Base-by-base conservation (phyloP, 2,797 vertebrate species). In the Neostethus bicornis region DNA sequence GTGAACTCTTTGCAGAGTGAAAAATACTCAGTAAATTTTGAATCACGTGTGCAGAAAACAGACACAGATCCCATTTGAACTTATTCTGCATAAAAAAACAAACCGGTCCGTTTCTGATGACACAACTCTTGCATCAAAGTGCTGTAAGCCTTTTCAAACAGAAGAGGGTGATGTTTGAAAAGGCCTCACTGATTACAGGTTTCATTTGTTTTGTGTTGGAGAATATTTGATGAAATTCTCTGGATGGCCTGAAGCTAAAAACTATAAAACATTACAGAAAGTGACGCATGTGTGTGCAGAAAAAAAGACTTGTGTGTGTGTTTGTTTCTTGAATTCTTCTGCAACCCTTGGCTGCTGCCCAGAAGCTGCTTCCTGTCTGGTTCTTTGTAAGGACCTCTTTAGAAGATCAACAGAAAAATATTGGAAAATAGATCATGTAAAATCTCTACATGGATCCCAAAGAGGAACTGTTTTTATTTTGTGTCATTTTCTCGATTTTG, bases 121-220 rank as follows among this genome's bases (percentile, higher is more conserved):
- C 26, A 2, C 13, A 35, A 68, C 7, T 65, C 53, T 61, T 52
- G 38, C 16, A 31, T 44, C 1, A 12, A 26, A 19, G 38, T 78
- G 75, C 47, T 29, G 0, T 65, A 35, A 44, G 5, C 19, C 1
- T 10, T 41, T 29, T 48, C 25, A 25, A 45, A 52, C 89, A 83
- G 73, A 8, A 51, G 86, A 61, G 44, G 85, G 86, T 3, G 57
- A 74, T 73, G 53, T 59, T 58, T 17, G 43, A 32, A 42, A 39
- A 45, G 16, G 24, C 26, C 35, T 54, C 34, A 23, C 14, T 5
- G 17, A 24, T 61, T 16, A 1, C 54, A 29, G 29, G 12, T 54
- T 26, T 51, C 19, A 14, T 20, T 34, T 35, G 16, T 46, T 68
- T 44, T 26, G n/a, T 7, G 17, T 9, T n/a, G 20, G 16, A 14